Evolutionary conservation across 30 jellyfish, hydroid and myxozoan genomes (phyloP).

Genomic region (Cassiopea andromeda): DNA sequence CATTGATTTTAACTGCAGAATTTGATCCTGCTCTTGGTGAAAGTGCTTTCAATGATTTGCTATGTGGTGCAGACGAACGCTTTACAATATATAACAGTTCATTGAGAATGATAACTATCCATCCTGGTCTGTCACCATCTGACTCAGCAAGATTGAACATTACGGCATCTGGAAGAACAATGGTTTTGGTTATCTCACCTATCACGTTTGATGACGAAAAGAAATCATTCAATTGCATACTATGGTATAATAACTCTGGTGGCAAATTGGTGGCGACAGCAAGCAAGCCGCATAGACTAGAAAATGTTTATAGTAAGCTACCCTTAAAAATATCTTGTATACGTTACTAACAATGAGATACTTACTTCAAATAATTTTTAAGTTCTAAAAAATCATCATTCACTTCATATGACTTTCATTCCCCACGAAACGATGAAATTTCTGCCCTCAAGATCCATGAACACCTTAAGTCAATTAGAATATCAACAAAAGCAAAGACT

Average conservation of each 20-base stretch:
- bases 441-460: too few species aligned
- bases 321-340: background rate
- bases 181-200: background rate
- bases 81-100: background rate
- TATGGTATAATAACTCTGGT: background rate
- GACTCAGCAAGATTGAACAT: background rate
- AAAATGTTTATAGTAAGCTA: conserved; percentile 1
- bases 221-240: background rate
- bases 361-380: too few species aligned
- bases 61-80: background rate
- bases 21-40: background rate
- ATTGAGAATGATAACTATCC: background rate
- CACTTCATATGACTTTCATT: background rate
- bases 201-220: conserved; percentile 6
- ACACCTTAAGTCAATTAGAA: too few species aligned
- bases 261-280: background rate
- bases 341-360: background rate
- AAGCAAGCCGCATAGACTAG: background rate
- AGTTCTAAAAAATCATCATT: background rate
- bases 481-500: too few species aligned
- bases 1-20: background rate
- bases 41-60: background rate
- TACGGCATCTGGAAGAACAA: background rate
- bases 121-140: background rate
- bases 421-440: too few species aligned